Percentiles rank a stretch among this genome's conserved stretches.
These are phyloP conservation scores for Zapornia atra DNA, from an alignment of 2,113 vertebrate genomes.

Conservation along the genomic window DNA sequence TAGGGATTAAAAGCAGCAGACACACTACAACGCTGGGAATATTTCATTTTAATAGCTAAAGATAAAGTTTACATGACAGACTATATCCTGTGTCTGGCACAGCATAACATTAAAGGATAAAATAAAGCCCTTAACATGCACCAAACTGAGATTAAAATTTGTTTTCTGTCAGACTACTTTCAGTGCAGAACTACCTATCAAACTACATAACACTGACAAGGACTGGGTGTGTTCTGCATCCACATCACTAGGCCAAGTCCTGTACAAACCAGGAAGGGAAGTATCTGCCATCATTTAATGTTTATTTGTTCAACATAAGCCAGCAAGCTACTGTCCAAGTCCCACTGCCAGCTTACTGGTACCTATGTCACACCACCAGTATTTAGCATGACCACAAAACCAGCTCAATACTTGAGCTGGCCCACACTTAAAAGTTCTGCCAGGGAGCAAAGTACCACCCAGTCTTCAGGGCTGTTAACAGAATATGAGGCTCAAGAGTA, in stretches of 20 bases:
- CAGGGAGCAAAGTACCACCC: not conserved
- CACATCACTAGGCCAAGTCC: not conserved
- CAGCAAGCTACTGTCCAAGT: not conserved
- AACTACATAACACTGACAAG: not conserved
- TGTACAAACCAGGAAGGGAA: not conserved
- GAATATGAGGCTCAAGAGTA: not conserved
- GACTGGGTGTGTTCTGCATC: not conserved
- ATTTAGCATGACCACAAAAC: not conserved
- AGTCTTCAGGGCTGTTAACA: not conserved
- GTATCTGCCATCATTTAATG: not conserved
- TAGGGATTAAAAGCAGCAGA: not conserved
- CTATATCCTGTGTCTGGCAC: not conserved
- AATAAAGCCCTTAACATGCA: not conserved
- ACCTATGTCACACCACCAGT: not conserved
- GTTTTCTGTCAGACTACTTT: not conserved
- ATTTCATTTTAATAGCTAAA: not conserved
- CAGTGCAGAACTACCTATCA: not conserved
- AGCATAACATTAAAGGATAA: not conserved
- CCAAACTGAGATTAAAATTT: not conserved
- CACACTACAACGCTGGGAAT: not conserved
- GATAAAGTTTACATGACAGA: not conserved
- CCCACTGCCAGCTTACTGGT: not conserved
- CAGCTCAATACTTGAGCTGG: not conserved
- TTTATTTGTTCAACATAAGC: not conserved
- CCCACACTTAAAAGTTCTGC: not conserved